Evolutionary conservation across 2,113 vertebrate genomes (phyloP), one percentile per base, ranked within the genome.

Genomic region (Myrmecophaga tridactyla): DNA sequence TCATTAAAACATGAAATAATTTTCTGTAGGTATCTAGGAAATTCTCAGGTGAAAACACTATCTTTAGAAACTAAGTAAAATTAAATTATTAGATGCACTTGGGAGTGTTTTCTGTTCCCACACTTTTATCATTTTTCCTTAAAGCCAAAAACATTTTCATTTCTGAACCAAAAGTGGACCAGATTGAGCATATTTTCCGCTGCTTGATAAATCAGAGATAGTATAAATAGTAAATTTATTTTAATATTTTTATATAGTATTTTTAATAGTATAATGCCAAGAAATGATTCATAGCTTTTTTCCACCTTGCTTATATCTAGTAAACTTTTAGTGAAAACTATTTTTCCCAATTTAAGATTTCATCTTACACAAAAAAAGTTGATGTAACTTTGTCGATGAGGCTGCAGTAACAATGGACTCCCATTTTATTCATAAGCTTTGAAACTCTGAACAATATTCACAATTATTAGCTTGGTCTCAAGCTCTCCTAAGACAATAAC

Each of bases 281-380:
- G 73, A 89, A 95, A 92, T 0, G 29, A 93, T 89, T 94, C 80
- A 88, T 13, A 95, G 67, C 29, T 20, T 78, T 72, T 82, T 31
- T 21, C 29, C 27, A 34, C 56, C 69, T 18, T 73, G 29, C 36
- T 97, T 96, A 90, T 82, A 97, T 97, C 96, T 96, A 93, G 90
- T n/a, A 95, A 86, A 31, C 70, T 93, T 96, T 87, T 91, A 97
- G 85, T n/a, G 46, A 81, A 76, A 92, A 77, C 20, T 43, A 51
- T 60, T 89, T 72, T 73, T 46, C 53, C 46, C 41, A 89, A 41
- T 41, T 92, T 83, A 87, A 43, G 36, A 72, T 72, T 29, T 96
- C 34, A 94, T 60, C 53, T 65, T 82, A 75, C 10, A 80, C 13
- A 70, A 95, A 90, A 80, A 48, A 48, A 48, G 7, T 20, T 51